Base-by-base conservation (phyloP, 1,140 invertebrate genomes). In the Lordiphosa stackelbergi region DNA sequence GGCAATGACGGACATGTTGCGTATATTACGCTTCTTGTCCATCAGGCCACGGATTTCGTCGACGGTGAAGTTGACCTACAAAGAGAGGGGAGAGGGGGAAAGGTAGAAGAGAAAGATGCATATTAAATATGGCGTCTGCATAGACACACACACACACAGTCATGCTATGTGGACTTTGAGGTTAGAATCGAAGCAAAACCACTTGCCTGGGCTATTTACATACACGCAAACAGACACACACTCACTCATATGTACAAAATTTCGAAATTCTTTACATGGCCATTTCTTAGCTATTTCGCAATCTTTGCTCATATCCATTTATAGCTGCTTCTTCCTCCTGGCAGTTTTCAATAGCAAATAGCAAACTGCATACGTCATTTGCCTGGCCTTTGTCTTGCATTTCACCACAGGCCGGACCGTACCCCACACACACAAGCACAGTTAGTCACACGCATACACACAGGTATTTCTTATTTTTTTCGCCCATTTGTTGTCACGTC, bases 1-100 rank as follows among this genome's bases (percentile, higher is more conserved):
- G 81, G 98, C 98, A 90, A 99, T 99, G 89, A 99, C 98, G 88
- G 98, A 99, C 98, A 99, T 99, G 91, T 99, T 99, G 88, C 98
- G 94, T 90, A 99, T 99, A 88, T 99, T 99, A 90, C 91, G 92
- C 92, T 99, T 99, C 88, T 97, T 97, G 95, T 99, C 97, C 98
- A 99, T 99, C 93, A 99, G 96, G 88, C 85, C 90, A 92, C 98
- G 95, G 91, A 99, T 99, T 92, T 99, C 97, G 91, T 99, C 98
- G 91, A 99, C 96, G 52, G 98, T 99, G 90, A 99, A 99, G 93
- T 99, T 99, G 93, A 99, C 98, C 98, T 98, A 86, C 37, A 91
- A 91, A 61, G 37, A 61, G 28, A 41, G 22, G 5, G 22, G 3
- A 16, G 52, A 37, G 6, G 59, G 31, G 53, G 53, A 53, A 45